Base-by-base conservation (phyloP, 2,888 invertebrate genomes). In the Drosophila prolongata region DNA sequence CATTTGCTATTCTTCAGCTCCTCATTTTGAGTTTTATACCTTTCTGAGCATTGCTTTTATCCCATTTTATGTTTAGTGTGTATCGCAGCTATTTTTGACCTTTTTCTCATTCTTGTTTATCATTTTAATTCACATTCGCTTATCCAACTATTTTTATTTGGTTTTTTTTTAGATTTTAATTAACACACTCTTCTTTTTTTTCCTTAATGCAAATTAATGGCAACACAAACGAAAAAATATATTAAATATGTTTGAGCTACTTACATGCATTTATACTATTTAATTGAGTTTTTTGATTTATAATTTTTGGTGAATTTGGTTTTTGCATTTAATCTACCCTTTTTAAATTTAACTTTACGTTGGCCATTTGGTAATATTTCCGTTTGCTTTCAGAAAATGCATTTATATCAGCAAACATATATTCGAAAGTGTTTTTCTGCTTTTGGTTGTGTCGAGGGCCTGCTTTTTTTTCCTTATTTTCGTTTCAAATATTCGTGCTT, bases 21-120 rank as follows among this genome's bases (percentile, higher is more conserved):
- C 40, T 10, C n/a, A 16, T 47, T 62, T 56, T 72, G 68, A 65
- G 35, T 74, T 43, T 43, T 43, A 40, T 60, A 52, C 44, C 46
- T 46, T 8, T 38, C 52, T 50, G 53, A 40, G 59, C 52, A 49
- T 49, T 52, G 47, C 42, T 53, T 58, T 58, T 52, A 27, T 46
- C 11, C 34, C 54, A 38, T 30, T 53, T 81, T 69, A 73, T 54
- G 30, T 73, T 82, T 75, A 62, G 78, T 66, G 79, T 83, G 75
- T 84, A 84, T 84, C 84, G 84, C 84, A 84, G 84, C 84, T 87
- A 87, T 87, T 84, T 84, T 84, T 84, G 84, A 84, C 87, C 81
- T 87, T 83, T 46, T 79, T 79, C 68, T 65, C 59, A 14, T 34
- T 75, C 66, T 68, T 72, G 40, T 27, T 56, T 38, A 62, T 64